Percentiles rank a stretch among this genome's conserved stretches.
Evolutionary conservation across 2,113 vertebrate species (phyloP).

Genomic region (Bothrops jararaca): DNA sequence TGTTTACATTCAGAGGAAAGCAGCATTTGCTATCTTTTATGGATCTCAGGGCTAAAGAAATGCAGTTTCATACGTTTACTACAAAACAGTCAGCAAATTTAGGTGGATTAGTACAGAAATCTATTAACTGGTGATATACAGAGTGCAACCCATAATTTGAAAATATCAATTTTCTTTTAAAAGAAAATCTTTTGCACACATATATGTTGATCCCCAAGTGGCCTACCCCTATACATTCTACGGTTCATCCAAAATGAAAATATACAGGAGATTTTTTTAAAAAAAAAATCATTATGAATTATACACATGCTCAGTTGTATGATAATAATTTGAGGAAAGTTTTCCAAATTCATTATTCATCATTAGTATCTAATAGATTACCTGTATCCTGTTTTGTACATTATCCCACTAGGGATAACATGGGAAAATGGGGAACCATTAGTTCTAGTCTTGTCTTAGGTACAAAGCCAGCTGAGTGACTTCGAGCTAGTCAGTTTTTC

Average conservation of each 20-base stretch:
- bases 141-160: neutral
- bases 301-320: neutral
- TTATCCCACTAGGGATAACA: neutral
- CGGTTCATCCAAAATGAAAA: neutral
- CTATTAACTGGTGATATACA: neutral
- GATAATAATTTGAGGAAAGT: neutral
- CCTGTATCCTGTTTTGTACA: neutral
- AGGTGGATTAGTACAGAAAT: neutral
- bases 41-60: neutral
- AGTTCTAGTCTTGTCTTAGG: neutral
- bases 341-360: neutral
- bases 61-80: neutral
- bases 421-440: neutral
- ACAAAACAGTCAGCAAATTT: conserved; percentile 16
- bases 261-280: neutral
- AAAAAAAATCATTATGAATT: neutral
- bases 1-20: conserved; percentile 7
- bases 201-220: neutral
- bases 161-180: neutral
- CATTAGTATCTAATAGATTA: neutral
- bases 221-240: neutral
- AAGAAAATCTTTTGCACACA: neutral
- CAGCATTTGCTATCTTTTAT: conserved; percentile 17
- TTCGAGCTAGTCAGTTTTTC: neutral
- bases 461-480: neutral